Base-by-base conservation (phyloP, 2,888 invertebrate species). In the Nemotelus pantherinus region DNA sequence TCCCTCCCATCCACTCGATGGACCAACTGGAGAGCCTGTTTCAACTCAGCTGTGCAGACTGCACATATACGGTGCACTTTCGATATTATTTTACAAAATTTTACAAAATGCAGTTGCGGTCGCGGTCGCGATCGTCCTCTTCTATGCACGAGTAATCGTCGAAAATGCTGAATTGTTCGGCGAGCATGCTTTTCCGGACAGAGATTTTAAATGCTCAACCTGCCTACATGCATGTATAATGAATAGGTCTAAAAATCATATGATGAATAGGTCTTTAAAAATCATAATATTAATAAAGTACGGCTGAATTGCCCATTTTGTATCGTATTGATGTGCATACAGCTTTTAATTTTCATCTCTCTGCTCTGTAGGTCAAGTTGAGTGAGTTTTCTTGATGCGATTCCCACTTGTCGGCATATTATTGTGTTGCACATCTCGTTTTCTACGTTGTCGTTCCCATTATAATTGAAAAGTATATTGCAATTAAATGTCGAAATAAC, bases 321-420 rank as follows among this genome's bases (percentile, higher is more conserved):
- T 7, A 3, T 63, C 5, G 63, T 65, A 45, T 44, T 47, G 9
- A 25, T 65, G 39, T 47, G 10, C 50, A 47, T 47, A 47, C 47
- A 10, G 65, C 45, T 65, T 7, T 47, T 9, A 47, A 58, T 72
- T 72, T 72, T 58, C 72, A 72, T 72, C 60, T 57, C 25, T 25
- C 25, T 25, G 25, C 1, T 72, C 72, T 58, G 6, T 50, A 47
- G 72, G 60, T 72, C 72, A 72, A 72, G 72, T 72, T 58, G 72
- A 72, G 60, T 72, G 25, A 72, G 60, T 72, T 72, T 72, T 58
- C 72, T 60, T 65, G 47, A 25, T 25, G 25, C 25, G 25, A 10
- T 9, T 39, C 25, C 39, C 58, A 25, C 25, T 25, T 25, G 25
- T 0, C 25, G 25, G 25, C 25, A 25, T 25, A 25, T 25, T 25